Conservation (phyloP, 1,140 invertebrate genomes). For the Drosophila ogumai region DNA sequence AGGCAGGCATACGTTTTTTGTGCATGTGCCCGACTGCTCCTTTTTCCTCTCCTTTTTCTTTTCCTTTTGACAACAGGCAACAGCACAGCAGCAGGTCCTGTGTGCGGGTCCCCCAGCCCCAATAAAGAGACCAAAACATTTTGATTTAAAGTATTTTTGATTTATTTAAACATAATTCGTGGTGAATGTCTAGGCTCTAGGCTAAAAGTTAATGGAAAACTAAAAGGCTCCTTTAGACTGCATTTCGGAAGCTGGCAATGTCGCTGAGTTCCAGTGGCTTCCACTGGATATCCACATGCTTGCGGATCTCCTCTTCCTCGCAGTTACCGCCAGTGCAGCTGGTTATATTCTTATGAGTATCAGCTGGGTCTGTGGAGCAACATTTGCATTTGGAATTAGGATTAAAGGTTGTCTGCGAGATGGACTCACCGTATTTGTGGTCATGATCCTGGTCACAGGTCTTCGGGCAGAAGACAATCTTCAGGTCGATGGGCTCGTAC, state of each 20-base stretch:
- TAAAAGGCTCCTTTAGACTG: background rate
- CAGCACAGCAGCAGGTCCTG: background rate
- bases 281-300: slow-evolving; percentile 62
- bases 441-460: slow-evolving; percentile 68
- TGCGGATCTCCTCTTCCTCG: slow-evolving; percentile 37
- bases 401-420: background rate
- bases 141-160: background rate
- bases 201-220: slow-evolving; percentile 27
- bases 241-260: slow-evolving; percentile 58
- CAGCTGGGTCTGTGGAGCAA: slow-evolving; percentile 63
- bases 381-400: background rate
- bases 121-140: background rate
- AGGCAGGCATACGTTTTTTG: slow-evolving; percentile 31
- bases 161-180: slow-evolving; percentile 5
- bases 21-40: slow-evolving; percentile 8
- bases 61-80: slow-evolving; percentile 40
- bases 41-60: slow-evolving; percentile 24
- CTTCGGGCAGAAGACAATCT: slow-evolving; percentile 68
- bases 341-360: slow-evolving; percentile 65
- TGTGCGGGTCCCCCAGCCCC: background rate
- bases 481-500: slow-evolving; percentile 68
- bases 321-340: slow-evolving; percentile 44
- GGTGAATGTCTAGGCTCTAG: background rate
- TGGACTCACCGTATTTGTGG: slow-evolving; percentile 67
- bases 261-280: slow-evolving; percentile 54